These are phyloP conservation scores for Synanthedon andrenaeformis DNA, from an alignment of 2,888 invertebrate species.

Conservation along the genomic window DNA sequence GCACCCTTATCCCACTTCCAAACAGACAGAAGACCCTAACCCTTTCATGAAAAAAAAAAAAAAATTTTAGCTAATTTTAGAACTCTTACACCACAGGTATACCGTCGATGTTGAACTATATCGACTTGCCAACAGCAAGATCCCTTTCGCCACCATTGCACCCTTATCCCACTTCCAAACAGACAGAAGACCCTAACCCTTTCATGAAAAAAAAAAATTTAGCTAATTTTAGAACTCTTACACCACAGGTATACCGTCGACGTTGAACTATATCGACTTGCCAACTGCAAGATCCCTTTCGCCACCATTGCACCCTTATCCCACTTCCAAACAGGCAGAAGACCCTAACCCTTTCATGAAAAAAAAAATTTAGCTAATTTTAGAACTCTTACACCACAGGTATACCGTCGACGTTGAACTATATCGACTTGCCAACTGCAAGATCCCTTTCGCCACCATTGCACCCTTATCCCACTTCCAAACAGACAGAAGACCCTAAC, in stretches of 20 bases:
- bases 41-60: too few relatives aligned
- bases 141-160: constrained; percentile 36
- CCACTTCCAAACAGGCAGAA: constrained; percentile 20
- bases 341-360: too few relatives aligned
- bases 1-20: constrained; percentile 42
- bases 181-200: too few relatives aligned
- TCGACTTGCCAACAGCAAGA: constrained; percentile 37
- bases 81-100: constrained; percentile 48
- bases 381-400: constrained; percentile 30
- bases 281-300: constrained; percentile 24
- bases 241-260: constrained; percentile 69
- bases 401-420: constrained; percentile 74
- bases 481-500: constrained; percentile 6
- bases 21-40: constrained; percentile 6
- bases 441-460: constrained; percentile 37
- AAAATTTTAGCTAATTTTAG: too few relatives aligned
- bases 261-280: constrained; percentile 69
- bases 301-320: constrained; percentile 46
- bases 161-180: constrained; percentile 41
- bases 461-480: constrained; percentile 42
- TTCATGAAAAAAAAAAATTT: too few relatives aligned
- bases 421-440: constrained; percentile 41
- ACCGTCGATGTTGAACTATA: constrained; percentile 72
- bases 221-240: too few relatives aligned
- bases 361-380: too few relatives aligned